Evolutionary conservation across 2,797 vertebrate species (phyloP).

Genomic region (Myiotriccus ornatus): DNA sequence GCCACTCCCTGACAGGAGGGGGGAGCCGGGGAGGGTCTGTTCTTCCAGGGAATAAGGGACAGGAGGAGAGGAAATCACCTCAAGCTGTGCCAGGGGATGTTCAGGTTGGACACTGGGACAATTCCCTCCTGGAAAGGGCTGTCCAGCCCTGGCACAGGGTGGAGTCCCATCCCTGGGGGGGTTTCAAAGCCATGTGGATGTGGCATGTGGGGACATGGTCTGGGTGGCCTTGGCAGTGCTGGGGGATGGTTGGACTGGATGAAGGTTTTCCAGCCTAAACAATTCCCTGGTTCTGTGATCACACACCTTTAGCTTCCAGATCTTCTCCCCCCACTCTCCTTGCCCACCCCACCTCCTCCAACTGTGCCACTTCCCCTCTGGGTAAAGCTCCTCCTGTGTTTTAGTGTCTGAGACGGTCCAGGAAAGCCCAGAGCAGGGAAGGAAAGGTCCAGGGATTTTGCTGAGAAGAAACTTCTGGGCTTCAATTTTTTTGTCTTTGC

Average conservation of each 20-base stretch:
- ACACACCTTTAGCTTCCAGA: neutral
- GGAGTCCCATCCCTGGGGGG: neutral
- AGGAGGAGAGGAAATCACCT: no score
- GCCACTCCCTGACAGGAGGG: neutral
- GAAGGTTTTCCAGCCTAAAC: neutral
- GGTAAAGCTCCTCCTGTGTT: neutral
- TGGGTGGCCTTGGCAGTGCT: neutral
- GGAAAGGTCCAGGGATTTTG: neutral
- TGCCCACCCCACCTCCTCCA: no score
- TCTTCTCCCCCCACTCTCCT: no score
- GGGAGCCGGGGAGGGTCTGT: no score
- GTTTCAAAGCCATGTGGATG: neutral
- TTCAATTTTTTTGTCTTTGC: neutral
- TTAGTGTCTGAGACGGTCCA: no score
- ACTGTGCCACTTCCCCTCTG: accelerated
- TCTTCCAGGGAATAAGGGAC: no score
- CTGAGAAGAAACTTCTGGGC: accelerated
- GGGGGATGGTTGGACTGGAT: neutral
- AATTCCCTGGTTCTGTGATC: neutral
- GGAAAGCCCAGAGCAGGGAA: neutral
- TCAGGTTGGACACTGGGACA: no score
- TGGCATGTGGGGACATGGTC: neutral
- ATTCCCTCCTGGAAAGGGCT: no score
- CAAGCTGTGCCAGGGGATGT: no score
- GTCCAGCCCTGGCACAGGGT: no score